Evolutionary conservation across 2,797 vertebrate genomes (phyloP), one percentile per base, ranked within the genome.

Genomic region (Sebastes itinus): DNA sequence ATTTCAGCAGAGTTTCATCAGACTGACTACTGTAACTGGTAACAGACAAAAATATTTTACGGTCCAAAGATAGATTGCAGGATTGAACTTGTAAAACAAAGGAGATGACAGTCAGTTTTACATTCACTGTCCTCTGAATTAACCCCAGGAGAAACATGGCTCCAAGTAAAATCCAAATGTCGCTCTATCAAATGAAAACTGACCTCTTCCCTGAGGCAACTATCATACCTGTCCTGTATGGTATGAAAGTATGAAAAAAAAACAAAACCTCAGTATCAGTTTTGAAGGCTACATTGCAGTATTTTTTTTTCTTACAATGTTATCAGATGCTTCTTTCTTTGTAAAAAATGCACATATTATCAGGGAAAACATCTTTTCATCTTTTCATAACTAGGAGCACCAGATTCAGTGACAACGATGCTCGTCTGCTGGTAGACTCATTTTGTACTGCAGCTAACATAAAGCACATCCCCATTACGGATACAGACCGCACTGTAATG

Each of bases 1-100:
- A 69, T 88, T 82, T 88, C 63, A 66, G 65, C 65, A 79, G 28
- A 32, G 23, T 78, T 83, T 87, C 78, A 73, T 78, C 82, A 85
- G 65, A 77, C 58, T 20, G 27, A 70, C 71, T 65, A 49, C 46
- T 20, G 18, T 49, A n/a, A 78, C 63, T 59, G 59, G 68, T 69
- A 70, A 77, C 46, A 74, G 38, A 79, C 30, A 71, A 68, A 86
- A 72, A 52, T 58, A 71, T 66, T 71, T 78, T 33, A 70, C n/a
- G 2, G 20, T 72, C 46, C 25, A 75, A 74, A 84, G 49, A 76
- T n/a, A 78, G 77, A 80, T 66, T 63, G 33, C 25, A 61, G 52
- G 42, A 58, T 75, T 86, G 62, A 68, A 55, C 49, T 54, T 64
- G 38, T 66, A 72, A 83, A 78, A 73, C 74, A 81, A 70, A 38